Evolutionary conservation across 1,140 invertebrate species (phyloP), one percentile per base, ranked within the genome.

Genomic region (Brachionus calyciflorus): DNA sequence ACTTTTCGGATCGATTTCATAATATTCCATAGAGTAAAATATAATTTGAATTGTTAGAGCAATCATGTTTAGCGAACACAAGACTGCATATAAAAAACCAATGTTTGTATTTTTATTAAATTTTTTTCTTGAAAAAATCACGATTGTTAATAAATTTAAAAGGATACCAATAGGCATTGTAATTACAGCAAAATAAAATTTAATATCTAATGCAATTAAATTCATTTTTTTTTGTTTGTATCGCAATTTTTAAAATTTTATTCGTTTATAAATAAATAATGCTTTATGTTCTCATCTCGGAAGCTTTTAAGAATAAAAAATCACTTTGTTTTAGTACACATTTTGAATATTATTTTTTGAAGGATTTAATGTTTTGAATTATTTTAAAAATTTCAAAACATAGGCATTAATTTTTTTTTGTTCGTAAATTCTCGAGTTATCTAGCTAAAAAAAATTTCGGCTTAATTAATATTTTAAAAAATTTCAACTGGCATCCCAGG

Each of bases 91-190:
- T 19, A 65, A 65, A 21, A 65, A 65, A 5, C 60, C 60, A 17
- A 65, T 65, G 19, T 65, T 65, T 44, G 60, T 65, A 12, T 65
- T 65, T 14, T 65, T 65, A 24, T 65, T 65, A 19, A 65, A 65
- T 10, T 41, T 37, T 2, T 44, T 65, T 26, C 40, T 37, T 10
- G 33, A 24, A 65, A 44, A 65, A 44, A 65, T 41, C 19, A 37
- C 41, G 1, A 65, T 19, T 24, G 60, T 44, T 46, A 65, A 14
- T 5, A 24, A 12, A 44, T 65, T 65, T 3, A 65, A 19, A 3
- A 65, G 19, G 3, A 65, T 65, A 21, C 60, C 60, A 24, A 65
- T 9, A 10, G 60, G 60, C 33, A 65, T 44, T 1, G 60, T 65
- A 24, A 37, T 26, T 41, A 65, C 30, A 44, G 40, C 24, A 44